Base-by-base conservation (phyloP, 92 coral and sea anemone species). In the Parazoanthus darwini region DNA sequence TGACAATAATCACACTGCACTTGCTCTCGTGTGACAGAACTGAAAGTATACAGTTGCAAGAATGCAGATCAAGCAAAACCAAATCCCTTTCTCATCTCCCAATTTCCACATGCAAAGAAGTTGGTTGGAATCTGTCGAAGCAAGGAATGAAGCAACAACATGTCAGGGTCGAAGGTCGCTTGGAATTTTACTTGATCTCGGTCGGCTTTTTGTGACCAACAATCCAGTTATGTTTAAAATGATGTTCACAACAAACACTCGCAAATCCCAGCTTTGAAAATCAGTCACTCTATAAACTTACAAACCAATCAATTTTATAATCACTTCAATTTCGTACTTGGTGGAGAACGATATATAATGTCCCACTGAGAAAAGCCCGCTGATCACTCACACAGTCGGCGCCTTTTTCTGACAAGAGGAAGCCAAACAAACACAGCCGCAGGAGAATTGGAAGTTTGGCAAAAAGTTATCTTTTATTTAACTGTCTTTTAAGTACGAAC, bases 291-390 rank as follows among this genome's bases (percentile, higher is more conserved):
- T 14, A 11, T 54, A 18, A 13, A 54, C 4, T 54, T 14, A 0
- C 18, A 20, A 3, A 11, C 1, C 9, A 54, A 54, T 7, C 11
- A 10, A 3, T 6, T 63, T 16, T 63, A 1, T 18, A 63, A 18
- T 63, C 25, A 9, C 14, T 63, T 3, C 4, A 15, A 2, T 1
- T 1, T 1, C 15, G n/a, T 54, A 80, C 85, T 80, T 80, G 50
- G 48, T 80, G 72, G 8, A 15, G 18, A 2, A 23, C 36, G 20
- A 59, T 16, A 58, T 58, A 54, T 80, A 9, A 68, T 58, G 72
- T 58, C 85, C 85, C 39, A 50, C 1, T 11, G 33, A 50, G n/a
- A 43, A 18, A 58, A 63, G 70, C n/a, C 83, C 83, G 43, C 83
- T 79, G 83, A 46, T 79, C 56, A 33, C 15, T 48, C 9, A 50